phyloP scores from a whole-genome alignment of 2,113 vertebrate genomes.

The Hepsetus odoe region DNA sequence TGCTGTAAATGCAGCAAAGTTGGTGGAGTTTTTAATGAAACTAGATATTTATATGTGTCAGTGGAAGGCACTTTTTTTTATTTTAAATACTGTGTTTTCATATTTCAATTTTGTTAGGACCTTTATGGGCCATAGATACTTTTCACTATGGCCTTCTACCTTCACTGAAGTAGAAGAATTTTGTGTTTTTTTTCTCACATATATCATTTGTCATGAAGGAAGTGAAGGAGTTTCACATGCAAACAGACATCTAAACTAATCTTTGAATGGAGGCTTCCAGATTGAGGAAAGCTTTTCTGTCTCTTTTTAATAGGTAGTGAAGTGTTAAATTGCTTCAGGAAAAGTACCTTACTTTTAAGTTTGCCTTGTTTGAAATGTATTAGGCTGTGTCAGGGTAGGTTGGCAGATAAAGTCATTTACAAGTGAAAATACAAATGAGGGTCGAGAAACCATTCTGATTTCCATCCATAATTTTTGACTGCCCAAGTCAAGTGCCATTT shows the following conservation, averaged over 20 bases:
- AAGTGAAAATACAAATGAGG: slow-evolving; percentile 13
- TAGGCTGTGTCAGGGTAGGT: background rate
- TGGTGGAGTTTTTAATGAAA: too few relatives aligned
- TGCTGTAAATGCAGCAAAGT: too few relatives aligned
- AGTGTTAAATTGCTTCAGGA: slow-evolving; percentile 25
- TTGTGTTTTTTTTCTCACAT: background rate
- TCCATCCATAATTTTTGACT: background rate
- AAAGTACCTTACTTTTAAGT: slow-evolving; percentile 20
- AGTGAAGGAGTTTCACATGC: background rate
- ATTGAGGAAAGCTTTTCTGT: background rate
- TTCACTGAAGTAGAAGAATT: background rate
- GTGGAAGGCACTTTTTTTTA: too few relatives aligned
- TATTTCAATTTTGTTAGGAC: background rate
- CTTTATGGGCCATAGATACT: background rate
- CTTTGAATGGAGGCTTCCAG: slow-evolving; percentile 1
- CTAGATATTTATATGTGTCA: too few relatives aligned
- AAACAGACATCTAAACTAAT: slow-evolving; percentile 1
- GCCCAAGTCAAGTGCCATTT: background rate
- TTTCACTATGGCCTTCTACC: background rate
- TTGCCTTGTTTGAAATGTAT: slow-evolving; percentile 25
- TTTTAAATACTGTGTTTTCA: background rate
- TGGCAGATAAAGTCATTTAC: slow-evolving; percentile 21
- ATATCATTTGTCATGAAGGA: background rate
- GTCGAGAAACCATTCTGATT: background rate
- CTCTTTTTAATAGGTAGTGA: slow-evolving; percentile 24